Percentiles rank a stretch among this genome's conserved stretches.
phyloP scores from a whole-genome alignment of 1,140 invertebrate genomes.

The Penaeus chinensis region DNA sequence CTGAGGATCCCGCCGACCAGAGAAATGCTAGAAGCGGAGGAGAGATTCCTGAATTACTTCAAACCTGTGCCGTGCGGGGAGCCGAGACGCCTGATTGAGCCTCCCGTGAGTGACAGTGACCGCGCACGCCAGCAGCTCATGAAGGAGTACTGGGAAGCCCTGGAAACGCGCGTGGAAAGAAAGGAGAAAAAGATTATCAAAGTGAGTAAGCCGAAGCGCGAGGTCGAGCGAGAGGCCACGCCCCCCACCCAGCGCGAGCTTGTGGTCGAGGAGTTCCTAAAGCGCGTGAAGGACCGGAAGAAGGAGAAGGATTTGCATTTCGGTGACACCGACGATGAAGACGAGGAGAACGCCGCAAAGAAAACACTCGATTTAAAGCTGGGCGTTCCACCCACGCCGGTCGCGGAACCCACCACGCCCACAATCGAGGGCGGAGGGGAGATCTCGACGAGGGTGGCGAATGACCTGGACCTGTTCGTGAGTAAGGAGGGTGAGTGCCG shows the following conservation, averaged over 20 bases:
- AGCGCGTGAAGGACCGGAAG: slow-evolving; percentile 62
- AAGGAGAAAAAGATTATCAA: slow-evolving; percentile 57
- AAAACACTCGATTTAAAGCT: neutral
- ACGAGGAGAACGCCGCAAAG: slow-evolving; percentile 31
- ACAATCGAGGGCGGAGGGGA: slow-evolving; percentile 62
- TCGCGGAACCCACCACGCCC: slow-evolving; percentile 17
- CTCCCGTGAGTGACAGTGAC: slow-evolving; percentile 53
- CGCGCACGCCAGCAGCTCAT: slow-evolving; percentile 47
- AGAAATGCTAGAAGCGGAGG: slow-evolving; percentile 61
- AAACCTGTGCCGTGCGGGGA: slow-evolving; percentile 56
- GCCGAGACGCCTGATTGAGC: slow-evolving; percentile 42
- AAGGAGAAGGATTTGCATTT: slow-evolving; percentile 62
- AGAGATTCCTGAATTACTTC: slow-evolving; percentile 61
- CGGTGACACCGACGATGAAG: slow-evolving; percentile 63
- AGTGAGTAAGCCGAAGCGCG: slow-evolving; percentile 60
- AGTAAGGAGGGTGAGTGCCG: slow-evolving; percentile 63
- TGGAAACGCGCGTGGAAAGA: slow-evolving; percentile 48
- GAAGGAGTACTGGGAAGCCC: slow-evolving; percentile 56
- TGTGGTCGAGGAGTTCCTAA: slow-evolving; percentile 62
- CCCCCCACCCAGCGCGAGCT: slow-evolving; percentile 62
- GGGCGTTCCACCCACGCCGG: neutral
- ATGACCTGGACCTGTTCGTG: slow-evolving; percentile 61
- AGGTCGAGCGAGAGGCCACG: slow-evolving; percentile 51
- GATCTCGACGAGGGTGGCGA: slow-evolving; percentile 48
- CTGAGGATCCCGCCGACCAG: slow-evolving; percentile 42